These are phyloP conservation scores for Crepidodera aurea DNA, from an alignment of 2,888 invertebrate species.

Conservation along the genomic window DNA sequence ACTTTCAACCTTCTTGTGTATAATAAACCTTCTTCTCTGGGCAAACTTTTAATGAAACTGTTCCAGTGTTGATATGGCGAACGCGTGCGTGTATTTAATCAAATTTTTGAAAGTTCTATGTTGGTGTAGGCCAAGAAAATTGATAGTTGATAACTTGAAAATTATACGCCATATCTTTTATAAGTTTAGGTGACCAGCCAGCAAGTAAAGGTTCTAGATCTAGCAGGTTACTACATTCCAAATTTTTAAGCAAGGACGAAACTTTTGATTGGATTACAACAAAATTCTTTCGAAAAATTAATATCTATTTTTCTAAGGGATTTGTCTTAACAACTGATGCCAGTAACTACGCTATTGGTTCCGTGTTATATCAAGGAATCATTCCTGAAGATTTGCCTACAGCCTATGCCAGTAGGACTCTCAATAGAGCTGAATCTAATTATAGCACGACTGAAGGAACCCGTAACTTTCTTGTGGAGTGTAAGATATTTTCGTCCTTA, in stretches of 20 bases:
- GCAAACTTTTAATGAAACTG: slow-evolving; percentile 10
- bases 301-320: slow-evolving; percentile 44
- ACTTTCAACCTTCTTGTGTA: slow-evolving; percentile 4
- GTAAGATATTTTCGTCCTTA: slow-evolving; percentile 38
- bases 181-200: too few species aligned
- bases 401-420: slow-evolving; percentile 52
- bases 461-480: slow-evolving; percentile 54
- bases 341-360: slow-evolving; percentile 44
- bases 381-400: slow-evolving; percentile 50
- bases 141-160: too few species aligned
- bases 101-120: not conserved
- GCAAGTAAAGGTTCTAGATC: too few species aligned
- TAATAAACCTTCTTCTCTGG: slow-evolving; percentile 7
- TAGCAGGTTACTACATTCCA: too few species aligned
- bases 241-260: slow-evolving; percentile 19
- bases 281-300: slow-evolving; percentile 40
- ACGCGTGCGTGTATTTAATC: not conserved
- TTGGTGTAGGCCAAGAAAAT: too few species aligned
- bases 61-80: not conserved
- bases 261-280: slow-evolving; percentile 32
- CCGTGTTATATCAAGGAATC: slow-evolving; percentile 46
- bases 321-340: slow-evolving; percentile 55
- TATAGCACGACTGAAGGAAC: slow-evolving; percentile 55
- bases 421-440: slow-evolving; percentile 52
- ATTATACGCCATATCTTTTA: too few species aligned